Base-by-base conservation (phyloP, 2,797 vertebrate genomes). In the Ptychobarbus kaznakovi region DNA sequence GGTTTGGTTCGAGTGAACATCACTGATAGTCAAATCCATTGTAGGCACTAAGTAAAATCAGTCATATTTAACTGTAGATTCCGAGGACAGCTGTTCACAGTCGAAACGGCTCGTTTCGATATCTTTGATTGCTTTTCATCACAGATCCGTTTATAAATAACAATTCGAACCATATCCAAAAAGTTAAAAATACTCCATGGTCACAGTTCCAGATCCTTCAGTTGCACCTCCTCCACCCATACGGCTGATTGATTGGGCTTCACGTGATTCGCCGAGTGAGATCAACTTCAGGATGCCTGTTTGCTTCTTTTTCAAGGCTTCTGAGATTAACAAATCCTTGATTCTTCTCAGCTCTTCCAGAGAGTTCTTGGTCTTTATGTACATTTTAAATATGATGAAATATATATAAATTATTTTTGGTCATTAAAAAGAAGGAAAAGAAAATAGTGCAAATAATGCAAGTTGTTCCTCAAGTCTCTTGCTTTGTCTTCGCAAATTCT, bases 381-480 rank as follows among this genome's bases (percentile, higher is more conserved):
- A 87, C 88, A 85, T 20, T 88, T 85, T 88, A 81, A 86, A 82
- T 69, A 81, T 74, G 81, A 69, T 79, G 83, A 81, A 90, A 66
- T 83, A 49, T 69, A 38, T 81, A 63, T 80, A 38, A 56, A 63
- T 58, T 80, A 1, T 86, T 49, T 83, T 42, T 53, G 42, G 15
- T 44, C 6, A n/a, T 80, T 42, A 83, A 32, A 61, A 83, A n/a
- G 82, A 87, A 87, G 89, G 83, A 90, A 85, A 91, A 88, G 88
- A 91, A 93, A 92, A 92, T 93, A 93, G 94, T 95, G 95, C 94
- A 96, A 96, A 94, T 92, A 86, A 88, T 65, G 93, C 92, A 58
- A 22, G 90, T 90, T 90, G 90, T 90, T 91, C 89, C 82, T 88
- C 46, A 25, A 42, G 86, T 82, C 73, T 85, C 81, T 56, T 86